Conservation (phyloP, 2,113 vertebrate species). For the Fulmarus glacialis region DNA sequence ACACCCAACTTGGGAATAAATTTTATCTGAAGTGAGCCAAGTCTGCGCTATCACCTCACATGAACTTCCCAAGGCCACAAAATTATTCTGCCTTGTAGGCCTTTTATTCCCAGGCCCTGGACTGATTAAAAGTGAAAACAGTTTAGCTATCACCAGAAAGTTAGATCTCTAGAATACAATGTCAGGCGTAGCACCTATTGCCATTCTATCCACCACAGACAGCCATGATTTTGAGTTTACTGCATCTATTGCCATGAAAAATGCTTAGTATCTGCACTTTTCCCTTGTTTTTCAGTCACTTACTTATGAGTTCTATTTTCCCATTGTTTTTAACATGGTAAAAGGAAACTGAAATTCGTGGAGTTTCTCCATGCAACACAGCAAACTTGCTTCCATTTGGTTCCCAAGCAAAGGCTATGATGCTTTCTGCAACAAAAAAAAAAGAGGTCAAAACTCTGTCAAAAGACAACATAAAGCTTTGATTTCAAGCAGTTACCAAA, state of each 20-base stretch:
- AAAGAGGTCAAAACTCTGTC: not conserved
- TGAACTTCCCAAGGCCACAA: not conserved
- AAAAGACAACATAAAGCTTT: not conserved
- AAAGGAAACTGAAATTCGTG: constrained; percentile 92
- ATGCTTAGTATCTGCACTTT: not conserved
- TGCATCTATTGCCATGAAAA: not conserved
- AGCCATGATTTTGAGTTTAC: not conserved
- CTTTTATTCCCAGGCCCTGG: not conserved
- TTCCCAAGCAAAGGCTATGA: constrained; percentile 98
- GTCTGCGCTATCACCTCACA: not conserved
- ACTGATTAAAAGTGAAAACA: not conserved
- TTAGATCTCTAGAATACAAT: not conserved
- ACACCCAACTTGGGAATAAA: not conserved
- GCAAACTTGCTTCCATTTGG: constrained; percentile 98
- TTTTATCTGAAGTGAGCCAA: not conserved
- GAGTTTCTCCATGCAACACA: constrained; percentile 93
- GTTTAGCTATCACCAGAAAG: not conserved
- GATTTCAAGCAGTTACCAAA: not conserved
- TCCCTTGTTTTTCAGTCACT: constrained; percentile 58
- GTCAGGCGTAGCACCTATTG: not conserved
- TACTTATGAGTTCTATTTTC: constrained; percentile 96
- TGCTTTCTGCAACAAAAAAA: constrained; percentile 81
- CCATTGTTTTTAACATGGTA: constrained; percentile 98
- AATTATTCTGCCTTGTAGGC: not conserved
- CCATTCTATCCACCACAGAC: not conserved